Evolutionary conservation across 1,140 invertebrate genomes (phyloP), one percentile per base, ranked within the genome.

Genomic region (Philopotamus ludificatus): DNA sequence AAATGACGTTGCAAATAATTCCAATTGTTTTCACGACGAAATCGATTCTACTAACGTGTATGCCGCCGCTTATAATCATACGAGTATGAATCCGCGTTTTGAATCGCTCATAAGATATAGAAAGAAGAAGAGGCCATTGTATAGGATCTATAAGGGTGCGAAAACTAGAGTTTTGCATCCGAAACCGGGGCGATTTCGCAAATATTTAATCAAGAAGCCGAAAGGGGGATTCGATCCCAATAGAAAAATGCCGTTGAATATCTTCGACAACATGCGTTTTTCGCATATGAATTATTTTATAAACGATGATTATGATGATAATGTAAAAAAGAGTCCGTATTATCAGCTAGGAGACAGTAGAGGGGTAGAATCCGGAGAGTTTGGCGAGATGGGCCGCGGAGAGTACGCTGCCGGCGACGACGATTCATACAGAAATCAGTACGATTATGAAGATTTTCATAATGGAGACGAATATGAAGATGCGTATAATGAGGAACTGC

Each of bases 101-200:
- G 68, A 70, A 61, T 49, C 68, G 25, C 34, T 70, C 25, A 61
- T 45, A 2, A 53, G 51, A 7, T 60, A 58, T 12, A 64, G 57
- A 64, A 47, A 49, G 16, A 23, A 20, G 1, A 59, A 60, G 57
- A 47, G 20, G 23, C 64, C 68, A 25, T 60, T 70, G 7, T 70
- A 66, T 42, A 59, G 68, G 45, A 28, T 70, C 2, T 54, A 64
- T 20, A 70, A 64, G 26, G 68, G 68, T 4, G 22, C 55, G 10
- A 70, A 66, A 61, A 64, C 47, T 1, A 47, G 65, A 64, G 49
- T 70, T 16, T 20, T 47, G 2, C 15, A 53, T 12, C 68, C 68
- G 47, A 66, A 66, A 26, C 20, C 25, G 9, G n/a, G 21, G 3
- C 63, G 67, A 45, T 70, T 66, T 45, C 55, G 42, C 55, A 54